Percentiles rank a stretch among this genome's conserved stretches.
Conservation (phyloP, 2,113 vertebrate species). For the Oceanites oceanicus region DNA sequence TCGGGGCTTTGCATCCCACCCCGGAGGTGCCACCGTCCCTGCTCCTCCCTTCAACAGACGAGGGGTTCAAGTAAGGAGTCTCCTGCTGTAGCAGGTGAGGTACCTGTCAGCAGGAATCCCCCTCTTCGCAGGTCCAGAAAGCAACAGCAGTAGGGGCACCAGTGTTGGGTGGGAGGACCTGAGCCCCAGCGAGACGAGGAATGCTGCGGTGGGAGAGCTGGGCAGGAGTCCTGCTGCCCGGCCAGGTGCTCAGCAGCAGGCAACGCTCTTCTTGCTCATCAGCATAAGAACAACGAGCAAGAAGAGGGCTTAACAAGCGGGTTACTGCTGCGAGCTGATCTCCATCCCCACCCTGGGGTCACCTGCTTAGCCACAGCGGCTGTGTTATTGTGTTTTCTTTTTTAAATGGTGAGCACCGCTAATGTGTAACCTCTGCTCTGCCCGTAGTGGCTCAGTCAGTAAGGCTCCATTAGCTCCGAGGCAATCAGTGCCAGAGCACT, state of each 20-base stretch:
- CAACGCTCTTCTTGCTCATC: not conserved
- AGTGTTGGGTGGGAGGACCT: not conserved
- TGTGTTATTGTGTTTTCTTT: not conserved
- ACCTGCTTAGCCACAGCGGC: not conserved
- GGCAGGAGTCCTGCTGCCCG: not conserved
- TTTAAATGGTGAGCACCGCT: not conserved
- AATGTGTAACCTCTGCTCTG: conserved; percentile 48
- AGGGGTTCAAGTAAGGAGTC: not conserved
- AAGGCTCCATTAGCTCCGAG: conserved; percentile 17
- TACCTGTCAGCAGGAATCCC: not conserved
- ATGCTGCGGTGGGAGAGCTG: not conserved
- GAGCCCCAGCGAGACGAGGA: not conserved
- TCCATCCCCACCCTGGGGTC: not conserved
- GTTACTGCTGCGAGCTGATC: not conserved
- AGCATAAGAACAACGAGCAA: not conserved
- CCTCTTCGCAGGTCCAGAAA: not conserved
- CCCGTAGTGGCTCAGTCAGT: not conserved
- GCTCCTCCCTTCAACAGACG: not conserved
- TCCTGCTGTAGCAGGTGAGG: not conserved
- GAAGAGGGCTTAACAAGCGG: not conserved
- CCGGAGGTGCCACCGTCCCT: not conserved
- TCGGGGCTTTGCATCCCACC: not conserved
- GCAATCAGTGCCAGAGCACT: not conserved
- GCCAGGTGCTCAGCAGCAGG: not conserved
- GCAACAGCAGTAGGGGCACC: not conserved